phyloP scores from a whole-genome alignment of 2,797 vertebrate species.

The Fistularia commersonii region DNA sequence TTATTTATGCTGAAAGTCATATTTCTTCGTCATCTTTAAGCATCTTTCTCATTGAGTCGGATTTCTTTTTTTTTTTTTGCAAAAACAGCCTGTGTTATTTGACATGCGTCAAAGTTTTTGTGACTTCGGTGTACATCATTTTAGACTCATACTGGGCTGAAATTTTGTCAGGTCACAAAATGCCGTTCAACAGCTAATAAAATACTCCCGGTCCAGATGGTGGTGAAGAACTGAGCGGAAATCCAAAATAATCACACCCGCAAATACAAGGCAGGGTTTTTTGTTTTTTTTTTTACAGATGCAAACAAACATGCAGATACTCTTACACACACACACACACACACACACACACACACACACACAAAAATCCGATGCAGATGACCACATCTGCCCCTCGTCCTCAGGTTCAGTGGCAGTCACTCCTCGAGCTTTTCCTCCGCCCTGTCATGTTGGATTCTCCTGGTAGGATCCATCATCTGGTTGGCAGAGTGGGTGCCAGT shows the following conservation, averaged over 20 bases:
- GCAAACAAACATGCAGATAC: conserved; percentile 9
- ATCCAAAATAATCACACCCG: conserved; percentile 10
- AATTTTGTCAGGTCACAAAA: conserved; percentile 67
- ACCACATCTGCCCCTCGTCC: conserved; percentile 66
- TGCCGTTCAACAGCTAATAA: conserved; percentile 50
- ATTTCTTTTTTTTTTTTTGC: no score
- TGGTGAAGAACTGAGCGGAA: conserved; percentile 49
- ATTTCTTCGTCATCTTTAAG: no score
- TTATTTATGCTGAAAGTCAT: no score
- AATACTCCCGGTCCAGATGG: conserved; percentile 67
- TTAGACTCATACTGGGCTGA: conserved; percentile 10
- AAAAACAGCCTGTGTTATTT: not conserved
- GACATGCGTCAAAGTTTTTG: conserved; percentile 1
- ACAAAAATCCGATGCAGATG: conserved; percentile 47
- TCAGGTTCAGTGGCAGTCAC: conserved; percentile 63
- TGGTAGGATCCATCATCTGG: conserved; percentile 80
- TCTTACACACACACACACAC: conserved; percentile 9
- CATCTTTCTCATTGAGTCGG: no score
- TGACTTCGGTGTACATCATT: not conserved
- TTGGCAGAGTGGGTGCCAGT: conserved; percentile 77
- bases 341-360: conserved; percentile 1
- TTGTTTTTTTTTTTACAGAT: conserved; percentile 23
- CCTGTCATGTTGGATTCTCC: conserved; percentile 72
- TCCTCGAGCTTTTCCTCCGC: conserved; percentile 59
- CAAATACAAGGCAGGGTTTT: conserved; percentile 1